Conservation (phyloP, 2,888 invertebrate species). For the Ormyrus thymus region DNA sequence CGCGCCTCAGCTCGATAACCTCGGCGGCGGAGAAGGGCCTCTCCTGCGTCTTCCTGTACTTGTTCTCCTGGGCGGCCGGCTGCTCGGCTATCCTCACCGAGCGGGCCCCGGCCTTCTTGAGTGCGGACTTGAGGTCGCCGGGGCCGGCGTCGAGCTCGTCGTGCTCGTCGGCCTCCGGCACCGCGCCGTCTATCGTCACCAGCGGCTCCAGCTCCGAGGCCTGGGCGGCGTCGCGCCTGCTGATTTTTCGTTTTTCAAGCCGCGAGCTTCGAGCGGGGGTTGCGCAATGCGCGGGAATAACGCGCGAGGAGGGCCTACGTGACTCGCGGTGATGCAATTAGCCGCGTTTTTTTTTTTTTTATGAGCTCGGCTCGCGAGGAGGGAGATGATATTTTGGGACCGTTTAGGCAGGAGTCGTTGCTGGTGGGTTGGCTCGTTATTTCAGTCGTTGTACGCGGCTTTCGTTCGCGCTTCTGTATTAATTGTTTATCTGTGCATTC, state of each 20-base stretch:
- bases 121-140: background rate
- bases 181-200: constrained; percentile 71
- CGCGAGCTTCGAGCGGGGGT: too few species aligned
- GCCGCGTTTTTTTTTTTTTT: too few species aligned
- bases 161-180: constrained; percentile 71
- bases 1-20: constrained; percentile 94
- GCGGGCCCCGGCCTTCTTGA: constrained; percentile 67
- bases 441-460: too few species aligned
- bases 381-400: too few species aligned
- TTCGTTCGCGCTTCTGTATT: too few species aligned
- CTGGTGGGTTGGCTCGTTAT: too few species aligned
- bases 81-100: constrained; percentile 69
- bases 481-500: too few species aligned
- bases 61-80: constrained; percentile 54
- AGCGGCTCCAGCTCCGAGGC: constrained; percentile 76
- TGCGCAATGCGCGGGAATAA: too few species aligned
- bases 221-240: constrained; percentile 64
- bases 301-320: too few species aligned
- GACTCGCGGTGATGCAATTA: too few species aligned
- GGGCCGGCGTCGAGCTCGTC: constrained; percentile 64
- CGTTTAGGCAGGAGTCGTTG: too few species aligned
- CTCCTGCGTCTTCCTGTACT: constrained; percentile 62
- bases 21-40: constrained; percentile 78
- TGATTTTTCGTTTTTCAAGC: background rate
- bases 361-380: too few species aligned